Conservation (phyloP, 37 sponge, comb jelly and placozoan genomes). For the Hormiphora californensis region DNA sequence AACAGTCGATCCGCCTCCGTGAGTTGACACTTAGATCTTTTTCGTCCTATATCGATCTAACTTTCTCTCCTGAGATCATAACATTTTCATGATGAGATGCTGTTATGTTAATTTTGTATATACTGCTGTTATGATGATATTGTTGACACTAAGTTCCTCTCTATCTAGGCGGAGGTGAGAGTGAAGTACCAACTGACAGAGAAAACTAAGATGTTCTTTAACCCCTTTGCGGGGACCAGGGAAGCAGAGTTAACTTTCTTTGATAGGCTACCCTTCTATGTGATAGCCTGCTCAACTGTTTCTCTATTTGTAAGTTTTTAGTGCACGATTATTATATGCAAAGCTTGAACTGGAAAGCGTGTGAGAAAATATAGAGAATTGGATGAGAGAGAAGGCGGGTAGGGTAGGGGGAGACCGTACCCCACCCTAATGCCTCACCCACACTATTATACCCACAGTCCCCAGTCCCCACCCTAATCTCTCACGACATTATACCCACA, state of each 20-base stretch:
- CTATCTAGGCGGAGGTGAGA: conserved; percentile 8
- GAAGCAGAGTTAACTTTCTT: conserved; percentile 17
- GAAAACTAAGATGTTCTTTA: background rate
- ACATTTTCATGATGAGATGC: background rate
- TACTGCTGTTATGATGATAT: background rate
- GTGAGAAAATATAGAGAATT: too few species aligned
- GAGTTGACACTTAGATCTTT: background rate
- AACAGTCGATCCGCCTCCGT: conserved; percentile 41
- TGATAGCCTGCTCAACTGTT: background rate
- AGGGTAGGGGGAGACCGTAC: too few species aligned
- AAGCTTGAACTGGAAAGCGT: too few species aligned
- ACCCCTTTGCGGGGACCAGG: background rate
- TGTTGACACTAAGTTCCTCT: background rate
- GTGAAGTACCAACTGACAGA: conserved; percentile 19
- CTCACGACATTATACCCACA: too few species aligned
- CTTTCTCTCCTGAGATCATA: background rate
- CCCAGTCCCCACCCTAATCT: too few species aligned
- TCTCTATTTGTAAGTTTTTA: conserved; percentile 36
- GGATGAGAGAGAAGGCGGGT: too few species aligned
- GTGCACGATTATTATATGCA: too few species aligned
- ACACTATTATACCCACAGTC: too few species aligned
- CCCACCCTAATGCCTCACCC: too few species aligned
- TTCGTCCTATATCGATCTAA: background rate
- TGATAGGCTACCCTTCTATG: conserved; percentile 6
- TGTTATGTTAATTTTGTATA: background rate